These are phyloP conservation scores for Nomia melanderi DNA, from an alignment of 1,140 invertebrate genomes.

Conservation along the genomic window DNA sequence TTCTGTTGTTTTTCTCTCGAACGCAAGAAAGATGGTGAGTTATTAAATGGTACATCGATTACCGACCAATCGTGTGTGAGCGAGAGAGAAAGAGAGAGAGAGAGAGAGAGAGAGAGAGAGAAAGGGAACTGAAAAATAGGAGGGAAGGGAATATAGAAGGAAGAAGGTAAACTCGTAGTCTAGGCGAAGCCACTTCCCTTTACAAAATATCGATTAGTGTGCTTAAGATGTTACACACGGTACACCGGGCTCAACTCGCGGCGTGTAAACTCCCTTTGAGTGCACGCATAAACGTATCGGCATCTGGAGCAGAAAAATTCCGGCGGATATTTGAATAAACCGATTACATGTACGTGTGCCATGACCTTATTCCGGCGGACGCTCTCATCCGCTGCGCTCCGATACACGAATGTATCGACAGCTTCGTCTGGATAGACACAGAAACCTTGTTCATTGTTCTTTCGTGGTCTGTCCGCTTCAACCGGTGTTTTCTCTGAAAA, in stretches of 20 bases:
- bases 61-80: too few relatives aligned
- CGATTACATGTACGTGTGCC: constrained; percentile 25
- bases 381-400: too few relatives aligned
- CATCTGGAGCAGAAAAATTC: constrained; percentile 35
- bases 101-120: too few relatives aligned
- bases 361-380: constrained; percentile 3
- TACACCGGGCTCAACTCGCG: constrained; percentile 19
- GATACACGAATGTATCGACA: background rate
- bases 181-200: background rate
- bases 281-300: constrained; percentile 33
- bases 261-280: constrained; percentile 42
- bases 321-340: constrained; percentile 41
- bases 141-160: background rate
- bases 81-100: too few relatives aligned
- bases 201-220: constrained; percentile 45
- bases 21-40: too few relatives aligned
- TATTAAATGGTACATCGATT: too few relatives aligned
- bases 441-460: background rate
- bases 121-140: too few relatives aligned
- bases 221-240: constrained; percentile 33
- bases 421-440: background rate
- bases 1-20: too few relatives aligned
- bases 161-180: background rate
- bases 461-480: too few relatives aligned
- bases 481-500: background rate